These are phyloP conservation scores for Escarpia spicata DNA, from an alignment of 2,888 invertebrate species.

Conservation along the genomic window DNA sequence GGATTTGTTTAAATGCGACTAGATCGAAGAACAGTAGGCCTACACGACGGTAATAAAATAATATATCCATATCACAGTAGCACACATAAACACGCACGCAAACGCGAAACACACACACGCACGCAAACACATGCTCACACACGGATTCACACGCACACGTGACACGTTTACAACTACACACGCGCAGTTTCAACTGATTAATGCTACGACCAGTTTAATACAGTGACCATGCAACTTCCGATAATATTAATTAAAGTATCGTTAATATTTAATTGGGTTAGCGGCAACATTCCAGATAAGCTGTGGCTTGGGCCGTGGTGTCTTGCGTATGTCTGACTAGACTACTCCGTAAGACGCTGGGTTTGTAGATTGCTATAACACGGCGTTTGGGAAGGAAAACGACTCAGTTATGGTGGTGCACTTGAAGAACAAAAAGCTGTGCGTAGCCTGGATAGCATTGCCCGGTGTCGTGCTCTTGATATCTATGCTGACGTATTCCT, in stretches of 20 bases:
- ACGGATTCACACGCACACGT: neutral
- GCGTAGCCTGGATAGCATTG: neutral
- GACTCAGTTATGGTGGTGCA: neutral
- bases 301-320: neutral
- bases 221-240: neutral
- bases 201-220: neutral
- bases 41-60: too few relatives aligned
- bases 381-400: neutral
- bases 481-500: neutral
- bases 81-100: constrained; percentile 20
- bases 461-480: neutral
- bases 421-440: neutral
- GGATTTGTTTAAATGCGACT: too few relatives aligned
- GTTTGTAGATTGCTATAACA: neutral
- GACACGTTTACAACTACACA: neutral
- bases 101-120: neutral
- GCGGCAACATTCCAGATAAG: neutral
- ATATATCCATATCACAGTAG: too few relatives aligned
- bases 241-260: constrained; percentile 8
- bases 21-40: too few relatives aligned
- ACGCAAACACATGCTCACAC: neutral
- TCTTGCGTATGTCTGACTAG: neutral
- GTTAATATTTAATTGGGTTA: neutral
- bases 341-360: neutral
- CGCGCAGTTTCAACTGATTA: neutral